Percentiles rank a stretch among this genome's conserved stretches.
phyloP scores from a whole-genome alignment of 53 echinoderm and acorn worm genomes.

The Echinarachnius parma region DNA sequence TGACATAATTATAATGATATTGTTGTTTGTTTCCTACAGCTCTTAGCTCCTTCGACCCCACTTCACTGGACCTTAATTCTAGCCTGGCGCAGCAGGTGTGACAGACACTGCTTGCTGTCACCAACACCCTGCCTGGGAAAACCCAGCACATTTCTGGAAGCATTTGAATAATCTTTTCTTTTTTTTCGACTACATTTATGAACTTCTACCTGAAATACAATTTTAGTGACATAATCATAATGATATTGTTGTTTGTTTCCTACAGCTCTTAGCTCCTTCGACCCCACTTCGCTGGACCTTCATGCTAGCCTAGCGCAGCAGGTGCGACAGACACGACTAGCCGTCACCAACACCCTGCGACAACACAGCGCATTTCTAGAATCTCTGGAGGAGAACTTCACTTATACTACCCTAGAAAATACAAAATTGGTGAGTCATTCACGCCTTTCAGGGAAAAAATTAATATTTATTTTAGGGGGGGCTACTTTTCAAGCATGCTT shows the following conservation, averaged over 20 bases:
- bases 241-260: too few relatives aligned
- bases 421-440: slow-evolving; percentile 2
- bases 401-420: slow-evolving; percentile 30
- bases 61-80: slow-evolving; percentile 8
- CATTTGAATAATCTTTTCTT: slow-evolving; percentile 20
- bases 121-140: slow-evolving; percentile 29
- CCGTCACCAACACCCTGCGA: slow-evolving; percentile 27
- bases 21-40: too few relatives aligned
- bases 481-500: neutral
- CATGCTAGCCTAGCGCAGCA: slow-evolving; percentile 26
- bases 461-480: neutral
- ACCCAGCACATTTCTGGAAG: slow-evolving; percentile 23
- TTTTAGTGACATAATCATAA: too few relatives aligned
- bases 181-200: too few relatives aligned
- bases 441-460: too few relatives aligned
- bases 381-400: slow-evolving; percentile 27
- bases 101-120: slow-evolving; percentile 23
- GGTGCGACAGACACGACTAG: slow-evolving; percentile 17
- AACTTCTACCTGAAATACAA: too few relatives aligned
- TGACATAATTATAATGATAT: too few relatives aligned
- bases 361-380: slow-evolving; percentile 33
- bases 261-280: slow-evolving; percentile 26
- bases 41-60: slow-evolving; percentile 22
- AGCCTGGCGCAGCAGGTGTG: slow-evolving; percentile 16
- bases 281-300: slow-evolving; percentile 9